Base-by-base conservation (phyloP, 2,797 vertebrate genomes). In the Amblyopsis hoosieri region DNA sequence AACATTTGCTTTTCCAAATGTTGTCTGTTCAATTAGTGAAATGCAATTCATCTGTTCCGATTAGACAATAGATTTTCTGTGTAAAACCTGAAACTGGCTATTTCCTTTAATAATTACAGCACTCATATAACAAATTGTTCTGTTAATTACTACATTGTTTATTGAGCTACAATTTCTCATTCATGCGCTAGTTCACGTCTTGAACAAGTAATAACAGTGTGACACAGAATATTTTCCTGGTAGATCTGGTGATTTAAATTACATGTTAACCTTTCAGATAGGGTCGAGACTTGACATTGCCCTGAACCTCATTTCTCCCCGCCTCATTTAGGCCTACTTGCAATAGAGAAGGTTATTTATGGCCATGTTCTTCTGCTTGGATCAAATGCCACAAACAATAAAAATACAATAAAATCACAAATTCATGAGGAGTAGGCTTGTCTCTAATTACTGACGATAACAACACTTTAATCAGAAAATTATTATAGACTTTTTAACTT, bases 1-100 rank as follows among this genome's bases (percentile, higher is more conserved):
- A 93, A 92, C 90, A 90, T 93, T 91, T 89, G 71, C 79, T 77
- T 90, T 92, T 91, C 88, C 87, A 87, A 76, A 85, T 85, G 76
- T 88, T 83, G 80, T 67, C 76, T 78, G 76, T 86, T 87, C 83
- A 85, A 87, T 91, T 87, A 90, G 87, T 85, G 70, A 57, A 74
- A 71, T 80, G 69, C 81, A 85, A 84, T 75, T 74, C 67, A 55
- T 82, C 72, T 79, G 78, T 85, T 89, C 3, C 23, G 23, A 83
- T 87, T 79, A 83, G 73, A 71, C 78, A 81, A 92, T 83, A 88
- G 80, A 85, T 81, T 82, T 87, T 88, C 71, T 90, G 79, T 90
- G 75, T 75, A 74, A 74, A 67, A 74, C 66, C 64, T 85, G 64
- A 81, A 89, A 83, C 69, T 9, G 54, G 81, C 59, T 81, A 57